These are phyloP conservation scores for Mythimna impura DNA, from an alignment of 2,888 invertebrate genomes.

Conservation along the genomic window DNA sequence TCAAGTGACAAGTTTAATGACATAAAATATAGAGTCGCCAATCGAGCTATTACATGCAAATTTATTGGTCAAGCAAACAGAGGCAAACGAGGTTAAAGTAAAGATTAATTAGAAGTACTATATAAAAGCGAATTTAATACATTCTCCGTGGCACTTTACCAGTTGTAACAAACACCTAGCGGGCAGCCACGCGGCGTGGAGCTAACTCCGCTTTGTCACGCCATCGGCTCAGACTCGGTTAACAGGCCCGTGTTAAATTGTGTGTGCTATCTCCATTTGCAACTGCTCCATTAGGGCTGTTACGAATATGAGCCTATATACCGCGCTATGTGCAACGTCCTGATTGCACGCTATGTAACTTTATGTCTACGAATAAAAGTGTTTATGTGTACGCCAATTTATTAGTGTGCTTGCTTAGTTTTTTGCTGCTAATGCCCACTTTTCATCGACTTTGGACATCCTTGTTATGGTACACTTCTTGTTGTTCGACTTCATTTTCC, in stretches of 20 bases:
- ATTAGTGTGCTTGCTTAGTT: slow-evolving; percentile 35
- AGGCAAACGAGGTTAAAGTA: slow-evolving; percentile 57
- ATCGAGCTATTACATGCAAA: slow-evolving; percentile 39
- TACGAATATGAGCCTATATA: slow-evolving; percentile 64
- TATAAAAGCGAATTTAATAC: slow-evolving; percentile 71
- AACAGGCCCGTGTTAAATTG: slow-evolving; percentile 82
- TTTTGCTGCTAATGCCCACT: slow-evolving; percentile 41
- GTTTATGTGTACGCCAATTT: slow-evolving; percentile 55
- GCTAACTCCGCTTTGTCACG: slow-evolving; percentile 85
- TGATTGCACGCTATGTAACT: slow-evolving; percentile 58
- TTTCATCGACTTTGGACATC: slow-evolving; percentile 46
- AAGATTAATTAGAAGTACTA: slow-evolving; percentile 62
- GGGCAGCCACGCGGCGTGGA: slow-evolving; percentile 69
- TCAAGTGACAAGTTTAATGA: slow-evolving; percentile 17
- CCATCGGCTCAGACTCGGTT: slow-evolving; percentile 72
- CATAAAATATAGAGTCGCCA: slow-evolving; percentile 27
- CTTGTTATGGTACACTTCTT: slow-evolving; percentile 24
- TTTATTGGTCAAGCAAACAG: slow-evolving; percentile 56
- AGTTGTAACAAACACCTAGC: slow-evolving; percentile 81
- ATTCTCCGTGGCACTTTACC: slow-evolving; percentile 75
- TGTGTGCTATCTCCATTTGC: slow-evolving; percentile 84
- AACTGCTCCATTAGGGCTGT: slow-evolving; percentile 70
- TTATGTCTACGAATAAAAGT: slow-evolving; percentile 49
- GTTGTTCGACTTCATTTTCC: slow-evolving; percentile 6
- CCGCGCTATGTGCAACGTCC: slow-evolving; percentile 56